A percentile compares a stretch with the other conserved stretches of the same genome.
Evolutionary conservation across 1,140 invertebrate genomes (phyloP).

Genomic region (Tyrophagus putrescentiae): DNA sequence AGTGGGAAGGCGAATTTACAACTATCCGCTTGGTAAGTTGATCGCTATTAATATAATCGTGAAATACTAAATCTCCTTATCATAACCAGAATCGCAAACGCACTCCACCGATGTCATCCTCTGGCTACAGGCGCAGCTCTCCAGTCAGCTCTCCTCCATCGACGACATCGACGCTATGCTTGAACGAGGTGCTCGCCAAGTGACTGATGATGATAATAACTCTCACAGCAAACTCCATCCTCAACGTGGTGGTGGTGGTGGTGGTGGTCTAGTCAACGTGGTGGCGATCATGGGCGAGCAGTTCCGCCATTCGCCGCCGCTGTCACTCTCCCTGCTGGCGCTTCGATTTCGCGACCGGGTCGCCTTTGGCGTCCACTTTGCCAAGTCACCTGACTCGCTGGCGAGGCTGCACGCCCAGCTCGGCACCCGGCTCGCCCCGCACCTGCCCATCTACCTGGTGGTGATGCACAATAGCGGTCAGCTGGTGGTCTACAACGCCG

Average conservation of each 20-base stretch:
- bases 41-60: not conserved
- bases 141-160: not conserved
- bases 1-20: not conserved
- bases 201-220: not conserved
- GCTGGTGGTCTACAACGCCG: not conserved
- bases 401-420: not conserved
- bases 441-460: not conserved
- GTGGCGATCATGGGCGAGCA: not conserved
- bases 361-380: not conserved
- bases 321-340: not conserved
- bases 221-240: too few relatives aligned
- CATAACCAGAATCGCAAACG: not conserved
- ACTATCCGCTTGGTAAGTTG: not conserved
- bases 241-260: too few relatives aligned
- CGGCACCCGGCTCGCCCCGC: not conserved
- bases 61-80: not conserved
- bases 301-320: not conserved
- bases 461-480: not conserved
- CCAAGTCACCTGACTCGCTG: not conserved
- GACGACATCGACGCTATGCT: not conserved
- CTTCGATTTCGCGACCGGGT: slow-evolving; percentile 7
- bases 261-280: not conserved
- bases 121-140: not conserved
- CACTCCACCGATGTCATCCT: not conserved
- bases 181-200: not conserved